Conservation (phyloP, 2,888 invertebrate genomes). For the Tetrapedia diversipes region DNA sequence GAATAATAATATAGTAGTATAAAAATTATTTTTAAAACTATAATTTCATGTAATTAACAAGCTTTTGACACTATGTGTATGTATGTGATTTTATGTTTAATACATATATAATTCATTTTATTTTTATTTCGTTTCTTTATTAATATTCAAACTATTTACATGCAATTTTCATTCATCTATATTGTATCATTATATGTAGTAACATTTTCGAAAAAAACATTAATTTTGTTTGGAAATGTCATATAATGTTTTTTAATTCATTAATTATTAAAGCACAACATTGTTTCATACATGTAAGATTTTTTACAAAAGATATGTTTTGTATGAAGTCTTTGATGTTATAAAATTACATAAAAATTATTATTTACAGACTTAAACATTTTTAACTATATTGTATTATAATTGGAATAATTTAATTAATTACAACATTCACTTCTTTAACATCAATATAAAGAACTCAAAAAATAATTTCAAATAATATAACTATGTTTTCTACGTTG, state of each 20-base stretch:
- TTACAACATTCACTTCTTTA: neutral
- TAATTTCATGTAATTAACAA: slow-evolving; percentile 13
- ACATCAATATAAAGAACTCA: neutral
- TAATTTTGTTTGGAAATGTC: neutral
- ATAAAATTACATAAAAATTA: too few species aligned
- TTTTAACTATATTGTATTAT: too few species aligned
- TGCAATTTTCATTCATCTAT: neutral
- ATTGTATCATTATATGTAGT: neutral
- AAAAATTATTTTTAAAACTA: slow-evolving; percentile 8
- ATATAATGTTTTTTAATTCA: neutral
- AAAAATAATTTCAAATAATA: neutral
- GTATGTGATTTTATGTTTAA: slow-evolving; percentile 10
- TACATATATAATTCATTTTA: neutral
- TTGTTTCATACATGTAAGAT: too few species aligned
- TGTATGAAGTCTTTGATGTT: too few species aligned
- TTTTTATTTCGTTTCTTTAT: neutral
- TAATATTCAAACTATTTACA: neutral
- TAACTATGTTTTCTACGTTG: neutral
- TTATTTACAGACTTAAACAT: too few species aligned
- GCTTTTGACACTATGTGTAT: neutral
- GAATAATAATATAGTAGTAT: neutral
- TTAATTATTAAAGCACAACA: neutral
- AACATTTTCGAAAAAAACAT: neutral
- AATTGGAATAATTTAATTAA: too few species aligned
- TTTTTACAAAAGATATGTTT: too few species aligned